Conservation (phyloP, 2,797 vertebrate genomes). For the Adelosebastes latens region DNA sequence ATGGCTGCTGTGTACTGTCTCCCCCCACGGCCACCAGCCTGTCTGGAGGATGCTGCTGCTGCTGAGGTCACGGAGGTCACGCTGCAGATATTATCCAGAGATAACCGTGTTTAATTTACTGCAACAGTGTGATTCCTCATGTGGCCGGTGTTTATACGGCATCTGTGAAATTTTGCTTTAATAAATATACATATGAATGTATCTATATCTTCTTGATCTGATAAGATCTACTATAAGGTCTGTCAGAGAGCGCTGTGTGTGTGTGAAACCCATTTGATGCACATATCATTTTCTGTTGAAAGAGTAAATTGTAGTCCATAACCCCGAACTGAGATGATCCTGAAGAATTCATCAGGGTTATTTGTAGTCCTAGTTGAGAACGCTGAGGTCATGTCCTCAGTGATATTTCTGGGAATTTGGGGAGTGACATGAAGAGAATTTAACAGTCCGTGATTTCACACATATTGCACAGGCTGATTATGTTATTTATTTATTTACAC, state of each 20-base stretch:
- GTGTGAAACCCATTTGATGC: background rate
- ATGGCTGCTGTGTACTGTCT: constrained; percentile 4
- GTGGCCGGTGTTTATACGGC: background rate
- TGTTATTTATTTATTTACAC: background rate
- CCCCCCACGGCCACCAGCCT: background rate
- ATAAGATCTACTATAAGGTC: background rate
- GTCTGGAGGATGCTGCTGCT: constrained; percentile 11
- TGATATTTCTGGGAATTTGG: background rate
- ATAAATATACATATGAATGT: background rate
- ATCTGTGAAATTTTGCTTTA: background rate
- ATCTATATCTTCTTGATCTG: background rate
- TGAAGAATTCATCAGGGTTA: background rate
- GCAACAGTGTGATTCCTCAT: background rate
- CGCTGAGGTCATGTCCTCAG: background rate
- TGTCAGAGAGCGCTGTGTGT: background rate
- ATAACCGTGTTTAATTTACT: background rate
- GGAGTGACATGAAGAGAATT: background rate
- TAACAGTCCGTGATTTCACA: too few relatives aligned
- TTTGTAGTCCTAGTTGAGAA: background rate
- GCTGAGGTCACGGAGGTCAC: constrained; percentile 13
- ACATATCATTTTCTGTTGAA: background rate
- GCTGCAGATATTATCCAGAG: constrained; percentile 21
- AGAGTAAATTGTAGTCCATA: background rate
- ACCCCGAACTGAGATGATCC: background rate
- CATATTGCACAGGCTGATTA: background rate